Evolutionary conservation across 2,888 invertebrate species (phyloP), one percentile per base, ranked within the genome.

Genomic region (Bugulina stolonifera): DNA sequence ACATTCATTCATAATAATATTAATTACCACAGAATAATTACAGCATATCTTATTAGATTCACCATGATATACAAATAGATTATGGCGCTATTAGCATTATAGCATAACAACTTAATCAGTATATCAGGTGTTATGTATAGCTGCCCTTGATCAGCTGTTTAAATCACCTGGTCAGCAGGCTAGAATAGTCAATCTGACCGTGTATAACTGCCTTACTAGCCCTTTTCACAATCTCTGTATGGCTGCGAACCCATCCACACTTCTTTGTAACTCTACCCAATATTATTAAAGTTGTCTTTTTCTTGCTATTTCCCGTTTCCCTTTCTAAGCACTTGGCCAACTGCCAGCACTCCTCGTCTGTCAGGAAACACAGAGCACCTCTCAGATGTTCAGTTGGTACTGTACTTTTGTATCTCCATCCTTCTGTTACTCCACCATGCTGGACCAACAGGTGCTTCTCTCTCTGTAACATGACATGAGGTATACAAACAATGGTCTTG

Each of bases 401-500:
- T 34, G 2, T 34, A 27, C 29, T 27, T 32, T 14, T 14, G 32
- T 64, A 64, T 32, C n/a, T 64, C 64, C 64, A 64, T 14, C 34
- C 32, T n/a, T 64, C 64, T 34, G 14, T n/a, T 22, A 64, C 27
- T 14, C 64, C 64, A 3, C 64, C 64, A 64, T 64, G 64, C n/a
- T 32, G 27, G 10, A 64, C 32, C 29, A 64, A 32, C 5, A 64
- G 29, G n/a, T 18, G 34, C 32, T 32, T 64, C 64, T 64, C 64
- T 64, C 10, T 27, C 64, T 64, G 27, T 34, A 43, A n/a, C n/a
- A n/a, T n/a, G n/a, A n/a, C n/a, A n/a, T n/a, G n/a, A n/a, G n/a
- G n/a, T n/a, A n/a, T n/a, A n/a, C n/a, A n/a, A n/a, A n/a, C n/a
- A n/a, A n/a, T n/a, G n/a, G n/a, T n/a, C n/a, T n/a, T n/a, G n/a